Evolutionary conservation across 1,140 invertebrate species (phyloP).

Genomic region (Manduca sexta): DNA sequence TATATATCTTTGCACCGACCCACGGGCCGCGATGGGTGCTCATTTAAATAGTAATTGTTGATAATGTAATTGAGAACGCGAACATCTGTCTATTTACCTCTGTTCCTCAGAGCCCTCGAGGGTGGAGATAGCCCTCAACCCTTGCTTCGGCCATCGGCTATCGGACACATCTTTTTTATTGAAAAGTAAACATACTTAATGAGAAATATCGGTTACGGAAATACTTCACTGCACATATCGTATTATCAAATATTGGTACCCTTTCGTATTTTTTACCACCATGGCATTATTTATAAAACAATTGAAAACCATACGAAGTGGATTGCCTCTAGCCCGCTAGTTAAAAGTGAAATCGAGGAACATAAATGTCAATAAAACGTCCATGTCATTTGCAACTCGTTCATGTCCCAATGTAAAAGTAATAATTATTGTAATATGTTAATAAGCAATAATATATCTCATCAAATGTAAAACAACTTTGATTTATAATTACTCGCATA

Average conservation of each 20-base stretch:
- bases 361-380: too few relatives aligned
- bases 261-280: slow-evolving; percentile 18
- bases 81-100: slow-evolving; percentile 64
- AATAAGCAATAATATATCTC: too few relatives aligned
- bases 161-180: slow-evolving; percentile 64
- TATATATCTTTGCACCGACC: neutral
- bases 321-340: neutral
- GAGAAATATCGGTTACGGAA: slow-evolving; percentile 70
- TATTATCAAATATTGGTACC: slow-evolving; percentile 51
- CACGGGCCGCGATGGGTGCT: slow-evolving; percentile 30
- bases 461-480: too few relatives aligned
- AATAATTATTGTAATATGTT: too few relatives aligned
- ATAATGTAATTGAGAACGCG: slow-evolving; percentile 59
- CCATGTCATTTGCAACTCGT: too few relatives aligned
- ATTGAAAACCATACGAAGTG: neutral
- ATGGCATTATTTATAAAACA: neutral
- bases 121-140: slow-evolving; percentile 44
- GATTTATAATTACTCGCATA: too few relatives aligned
- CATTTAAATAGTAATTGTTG: slow-evolving; percentile 64
- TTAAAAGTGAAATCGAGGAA: neutral
- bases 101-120: slow-evolving; percentile 31
- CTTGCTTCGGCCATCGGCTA: slow-evolving; percentile 55
- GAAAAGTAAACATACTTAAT: slow-evolving; percentile 57
- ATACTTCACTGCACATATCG: slow-evolving; percentile 52
- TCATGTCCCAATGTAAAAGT: too few relatives aligned